Evolutionary conservation across 2,797 vertebrate genomes (phyloP), one percentile per base, ranked within the genome.

Genomic region (Phataginus tetradactyla): DNA sequence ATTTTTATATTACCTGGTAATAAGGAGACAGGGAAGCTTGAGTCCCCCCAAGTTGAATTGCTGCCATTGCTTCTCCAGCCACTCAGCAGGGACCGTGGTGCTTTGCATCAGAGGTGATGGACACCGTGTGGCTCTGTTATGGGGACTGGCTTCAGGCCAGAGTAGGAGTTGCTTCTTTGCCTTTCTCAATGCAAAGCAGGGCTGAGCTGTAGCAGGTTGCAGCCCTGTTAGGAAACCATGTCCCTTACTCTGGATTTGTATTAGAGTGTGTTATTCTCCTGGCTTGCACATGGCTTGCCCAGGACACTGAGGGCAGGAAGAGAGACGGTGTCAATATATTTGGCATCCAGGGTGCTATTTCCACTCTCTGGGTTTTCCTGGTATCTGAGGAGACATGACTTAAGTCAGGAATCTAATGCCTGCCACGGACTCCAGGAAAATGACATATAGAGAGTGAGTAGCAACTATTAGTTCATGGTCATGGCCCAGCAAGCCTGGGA

Each of bases 1-100:
- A 97, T 97, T 98, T 97, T 98, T 96, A 95, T 93, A 95, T 96
- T 91, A 96, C 89, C 97, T 68, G 51, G 63, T 98, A 96, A 97
- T 96, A 97, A 91, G 71, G 39, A 96, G 92, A 78, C 77, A 94
- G 87, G 93, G 88, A 98, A 97, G 94, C 2, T 78, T 23, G 68
- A 92, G 59, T 95, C 95, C 49, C 91, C n/a, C 79, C 34, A 34
- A 93, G 87, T 51, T 95, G 87, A 95, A 96, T 93, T 92, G 83
- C 85, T 96, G 42, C 68, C 75, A 77, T n/a, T 94, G 81, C 91
- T 97, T 94, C 78, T 97, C 17, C 74, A 69, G 72, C 39, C 86
- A 57, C 64, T 92, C 71, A 89, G 85, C 84, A 85, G 85, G 66
- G 94, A 91, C 34, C 27, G 79, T 2, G 32, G 39, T 85, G 63